phyloP scores from a whole-genome alignment of 2,113 vertebrate genomes.

The Anseranas semipalmata region DNA sequence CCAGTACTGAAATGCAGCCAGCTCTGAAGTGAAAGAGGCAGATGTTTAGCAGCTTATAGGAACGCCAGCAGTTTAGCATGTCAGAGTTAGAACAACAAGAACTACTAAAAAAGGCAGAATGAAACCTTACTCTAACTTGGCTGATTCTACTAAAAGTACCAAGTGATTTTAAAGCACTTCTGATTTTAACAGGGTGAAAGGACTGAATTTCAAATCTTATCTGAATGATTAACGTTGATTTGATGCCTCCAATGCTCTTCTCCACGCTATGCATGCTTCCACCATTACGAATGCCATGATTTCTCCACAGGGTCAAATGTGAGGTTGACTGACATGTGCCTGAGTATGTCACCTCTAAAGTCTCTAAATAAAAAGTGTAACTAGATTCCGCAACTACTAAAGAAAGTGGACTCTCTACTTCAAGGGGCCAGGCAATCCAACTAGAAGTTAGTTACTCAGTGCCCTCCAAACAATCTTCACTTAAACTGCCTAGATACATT shows the following conservation, averaged over 20 bases:
- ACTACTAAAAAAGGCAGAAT: slow-evolving; percentile 44
- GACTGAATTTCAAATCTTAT: slow-evolving; percentile 10
- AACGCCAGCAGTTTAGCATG: slow-evolving; percentile 9
- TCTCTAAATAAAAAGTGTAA: fast-evolving
- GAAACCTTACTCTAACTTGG: neutral
- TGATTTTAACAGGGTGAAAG: neutral
- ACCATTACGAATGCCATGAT: neutral
- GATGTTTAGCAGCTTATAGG: slow-evolving; percentile 63
- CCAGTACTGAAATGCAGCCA: slow-evolving; percentile 51
- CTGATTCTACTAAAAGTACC: slow-evolving; percentile 7
- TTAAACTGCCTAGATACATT: neutral
- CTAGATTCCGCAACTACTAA: neutral
- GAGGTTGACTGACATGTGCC: neutral
- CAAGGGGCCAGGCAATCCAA: neutral
- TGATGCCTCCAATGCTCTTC: neutral
- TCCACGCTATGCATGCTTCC: neutral
- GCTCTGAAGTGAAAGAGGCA: slow-evolving; percentile 61
- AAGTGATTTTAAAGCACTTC: neutral
- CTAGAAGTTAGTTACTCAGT: neutral
- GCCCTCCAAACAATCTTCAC: neutral
- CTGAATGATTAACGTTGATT: neutral
- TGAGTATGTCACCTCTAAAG: neutral
- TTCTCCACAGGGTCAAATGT: neutral
- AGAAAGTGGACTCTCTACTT: neutral
- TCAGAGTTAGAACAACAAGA: slow-evolving; percentile 47